These are phyloP conservation scores for Podarcis cretensis DNA, from an alignment of 2,113 vertebrate species.

Conservation along the genomic window DNA sequence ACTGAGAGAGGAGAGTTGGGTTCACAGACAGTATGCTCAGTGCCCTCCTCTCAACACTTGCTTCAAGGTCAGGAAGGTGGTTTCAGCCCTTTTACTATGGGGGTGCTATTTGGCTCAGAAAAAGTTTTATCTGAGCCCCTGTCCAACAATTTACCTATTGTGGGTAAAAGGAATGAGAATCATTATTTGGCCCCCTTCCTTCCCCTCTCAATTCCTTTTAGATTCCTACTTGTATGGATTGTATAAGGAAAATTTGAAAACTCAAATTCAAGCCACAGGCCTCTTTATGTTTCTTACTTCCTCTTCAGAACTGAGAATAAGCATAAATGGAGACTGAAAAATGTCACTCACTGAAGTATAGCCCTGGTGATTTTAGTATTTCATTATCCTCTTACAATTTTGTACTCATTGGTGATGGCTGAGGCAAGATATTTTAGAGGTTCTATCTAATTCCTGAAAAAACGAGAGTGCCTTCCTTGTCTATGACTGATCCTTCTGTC, in stretches of 20 bases:
- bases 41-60: background rate
- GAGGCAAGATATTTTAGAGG: background rate
- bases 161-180: background rate
- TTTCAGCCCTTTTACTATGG: background rate
- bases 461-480: background rate
- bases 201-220: background rate
- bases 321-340: background rate
- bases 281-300: background rate
- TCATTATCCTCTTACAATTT: background rate
- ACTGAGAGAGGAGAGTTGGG: background rate
- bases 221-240: background rate
- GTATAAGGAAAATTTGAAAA: background rate
- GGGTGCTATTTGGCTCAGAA: background rate
- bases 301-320: background rate
- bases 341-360: background rate
- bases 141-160: background rate
- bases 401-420: background rate
- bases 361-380: background rate
- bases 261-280: background rate
- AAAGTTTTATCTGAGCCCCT: background rate
- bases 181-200: background rate
- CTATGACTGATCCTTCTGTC: rapidly evolving
- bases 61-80: background rate
- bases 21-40: background rate
- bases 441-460: background rate